Evolutionary conservation across 2,797 vertebrate species (phyloP), one percentile per base, ranked within the genome.

Genomic region (Acrocephalus scirpaceus): DNA sequence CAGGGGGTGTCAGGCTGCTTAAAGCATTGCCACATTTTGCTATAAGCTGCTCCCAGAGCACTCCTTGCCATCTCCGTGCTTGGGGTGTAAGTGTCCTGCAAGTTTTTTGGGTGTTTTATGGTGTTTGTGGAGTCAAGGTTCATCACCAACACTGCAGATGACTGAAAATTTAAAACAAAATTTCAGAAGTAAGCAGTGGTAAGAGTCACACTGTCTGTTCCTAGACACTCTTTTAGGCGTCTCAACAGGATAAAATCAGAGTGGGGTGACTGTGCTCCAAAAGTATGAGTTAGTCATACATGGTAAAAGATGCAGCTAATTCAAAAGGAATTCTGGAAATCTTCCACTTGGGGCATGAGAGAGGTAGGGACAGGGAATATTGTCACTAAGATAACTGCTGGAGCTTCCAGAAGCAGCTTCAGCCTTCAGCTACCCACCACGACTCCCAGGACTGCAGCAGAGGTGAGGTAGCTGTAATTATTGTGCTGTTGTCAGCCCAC

Each of bases 201-300:
- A 29, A 58, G 62, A 86, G 81, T 38, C 82, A 32, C 7, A 1
- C 58, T 88, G 62, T 29, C 70, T 82, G 54, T 5, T 88, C 88
- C 69, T 15, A 72, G 50, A 14, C 47, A 8, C 29, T 18, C 81
- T 51, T 83, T 45, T 7, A 86, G 66, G 54, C 32, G 18, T 83
- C 40, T 78, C 82, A 45, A 27, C 47, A 76, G 58, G 62, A 75
- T 30, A 42, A 88, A 95, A 81, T 32, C 66, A 73, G 84, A 81
- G 42, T 2, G 27, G 56, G 90, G 71, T 21, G 23, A 50, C 50
- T 79, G 3, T 11, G 62, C 34, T 88, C 66, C 60, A 80, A 72
- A 91, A 84, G 19, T n/a, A 6, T 17, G 34, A 57, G 51, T 51
- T 88, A 78, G 40, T 86, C 76, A 38, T 38, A 17, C 32, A 21